Evolutionary conservation across 2,888 invertebrate species (phyloP), one percentile per base, ranked within the genome.

Genomic region (Monopis laevigella): DNA sequence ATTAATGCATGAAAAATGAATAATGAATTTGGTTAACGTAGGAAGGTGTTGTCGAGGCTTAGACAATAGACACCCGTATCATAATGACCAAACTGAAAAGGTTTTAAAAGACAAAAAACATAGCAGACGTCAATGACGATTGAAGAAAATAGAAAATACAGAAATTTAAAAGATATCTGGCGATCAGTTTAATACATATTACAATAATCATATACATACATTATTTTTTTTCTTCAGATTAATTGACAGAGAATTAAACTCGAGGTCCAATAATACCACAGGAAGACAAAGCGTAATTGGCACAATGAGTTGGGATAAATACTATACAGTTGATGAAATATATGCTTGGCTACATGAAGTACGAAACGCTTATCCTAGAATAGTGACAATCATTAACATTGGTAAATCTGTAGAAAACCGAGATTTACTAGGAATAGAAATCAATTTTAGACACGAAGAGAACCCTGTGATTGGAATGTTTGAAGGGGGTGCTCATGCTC

Each of bases 401-500:
- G 90, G 89, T 0, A 49, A 56, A 43, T 83, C 86, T 1, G 83
- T 82, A 46, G 86, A 89, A 62, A 80, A 82, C 0, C 82, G 87
- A 47, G 63, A 77, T 2, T 86, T 89, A 34, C 77, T 80, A 49
- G 88, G 87, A 26, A 77, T 75, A 2, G 53, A 59, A 14, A 62
- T 78, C 1, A 65, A 80, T 43, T 82, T 75, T 49, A 52, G 49
- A 17, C 61, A 72, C 2, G 62, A 56, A 29, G 74, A 50, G 1
- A 59, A 82, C 34, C 78, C 82, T 41, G 42, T 54, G 0, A 58
- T 67, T 40, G 84, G 81, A 11, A 73, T 88, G 34, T 73, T 87
- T 36, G 87, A 87, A 61, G 84, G 80, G 11, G 78, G 82, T 4
- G 84, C 89, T 42, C 89, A 90, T 58, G 88, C 89, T 0, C 82